A percentile compares a stretch with the other conserved stretches of the same genome.
phyloP scores from a whole-genome alignment of 1,140 invertebrate species.

The Acromyrmex echinatior region DNA sequence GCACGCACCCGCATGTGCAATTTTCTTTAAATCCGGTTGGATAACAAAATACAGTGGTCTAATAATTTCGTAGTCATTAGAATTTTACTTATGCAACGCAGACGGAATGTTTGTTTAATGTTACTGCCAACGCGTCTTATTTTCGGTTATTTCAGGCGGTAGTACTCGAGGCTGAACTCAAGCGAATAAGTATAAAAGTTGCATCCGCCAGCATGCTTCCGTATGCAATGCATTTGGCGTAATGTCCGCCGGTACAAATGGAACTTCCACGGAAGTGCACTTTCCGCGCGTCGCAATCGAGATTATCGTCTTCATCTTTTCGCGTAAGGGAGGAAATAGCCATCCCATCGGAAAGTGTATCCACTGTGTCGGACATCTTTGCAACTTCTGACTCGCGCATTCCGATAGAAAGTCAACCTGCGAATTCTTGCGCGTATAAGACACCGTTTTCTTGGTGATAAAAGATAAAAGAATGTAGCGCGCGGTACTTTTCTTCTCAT shows the following conservation, averaged over 20 bases:
- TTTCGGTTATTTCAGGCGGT: constrained; percentile 44
- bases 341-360: constrained; percentile 59
- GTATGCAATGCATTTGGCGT: constrained; percentile 69
- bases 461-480: constrained; percentile 15
- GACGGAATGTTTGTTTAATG: constrained; percentile 43
- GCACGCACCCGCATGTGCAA: neutral
- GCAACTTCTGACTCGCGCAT: constrained; percentile 55
- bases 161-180: constrained; percentile 33
- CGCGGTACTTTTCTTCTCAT: neutral
- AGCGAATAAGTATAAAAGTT: constrained; percentile 70
- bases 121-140: constrained; percentile 42
- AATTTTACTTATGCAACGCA: constrained; percentile 48
- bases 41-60: neutral
- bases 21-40: constrained; percentile 27
- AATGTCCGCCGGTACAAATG: constrained; percentile 72
- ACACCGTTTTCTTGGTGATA: neutral
- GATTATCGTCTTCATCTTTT: constrained; percentile 70
- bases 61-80: constrained; percentile 53
- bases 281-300: constrained; percentile 46
- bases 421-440: neutral
- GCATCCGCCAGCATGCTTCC: constrained; percentile 66
- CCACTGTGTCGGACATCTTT: constrained; percentile 65
- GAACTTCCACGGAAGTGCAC: constrained; percentile 66
- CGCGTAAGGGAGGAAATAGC: constrained; percentile 57
- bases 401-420: neutral